phyloP scores from a whole-genome alignment of 2,888 invertebrate genomes.

The Myopa tessellatipennis region DNA sequence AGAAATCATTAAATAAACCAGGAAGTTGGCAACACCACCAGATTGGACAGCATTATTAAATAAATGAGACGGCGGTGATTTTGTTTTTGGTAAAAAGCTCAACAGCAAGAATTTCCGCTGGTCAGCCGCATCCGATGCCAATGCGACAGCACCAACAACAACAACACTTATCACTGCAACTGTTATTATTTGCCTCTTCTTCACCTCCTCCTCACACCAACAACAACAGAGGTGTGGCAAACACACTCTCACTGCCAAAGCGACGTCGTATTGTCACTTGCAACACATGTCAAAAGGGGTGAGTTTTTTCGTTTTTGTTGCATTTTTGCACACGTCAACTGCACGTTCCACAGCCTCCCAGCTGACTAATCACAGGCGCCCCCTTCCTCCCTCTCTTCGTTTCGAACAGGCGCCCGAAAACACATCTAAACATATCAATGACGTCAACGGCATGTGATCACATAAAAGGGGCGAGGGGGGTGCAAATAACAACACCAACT shows the following conservation, averaged over 20 bases:
- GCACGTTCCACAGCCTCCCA: conserved; percentile 56
- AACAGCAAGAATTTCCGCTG: conserved; percentile 22
- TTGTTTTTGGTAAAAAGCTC: background rate
- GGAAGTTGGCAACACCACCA: background rate
- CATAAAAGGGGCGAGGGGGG: conserved; percentile 4
- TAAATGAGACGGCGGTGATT: background rate
- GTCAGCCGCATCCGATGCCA: conserved; percentile 34
- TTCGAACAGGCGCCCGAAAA: conserved; percentile 30
- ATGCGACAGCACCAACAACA: conserved; percentile 6
- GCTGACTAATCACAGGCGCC: conserved; percentile 35
- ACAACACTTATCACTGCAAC: background rate
- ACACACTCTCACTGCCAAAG: conserved; percentile 7
- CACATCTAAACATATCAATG: conserved; percentile 61
- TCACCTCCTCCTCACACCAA: background rate
- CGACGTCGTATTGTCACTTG: conserved; percentile 26
- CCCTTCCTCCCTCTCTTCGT: background rate
- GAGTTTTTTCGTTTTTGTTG: conserved; percentile 19
- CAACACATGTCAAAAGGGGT: conserved; percentile 3
- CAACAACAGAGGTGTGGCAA: conserved; percentile 13
- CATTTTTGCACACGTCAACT: conserved; percentile 43
- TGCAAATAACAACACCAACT: background rate
- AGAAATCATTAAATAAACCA: background rate
- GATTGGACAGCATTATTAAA: background rate
- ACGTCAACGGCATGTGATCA: conserved; percentile 53
- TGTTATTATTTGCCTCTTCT: background rate